phyloP scores from a whole-genome alignment of 37 sponge, comb jelly and placozoan genomes.

The Crambe crambe region DNA sequence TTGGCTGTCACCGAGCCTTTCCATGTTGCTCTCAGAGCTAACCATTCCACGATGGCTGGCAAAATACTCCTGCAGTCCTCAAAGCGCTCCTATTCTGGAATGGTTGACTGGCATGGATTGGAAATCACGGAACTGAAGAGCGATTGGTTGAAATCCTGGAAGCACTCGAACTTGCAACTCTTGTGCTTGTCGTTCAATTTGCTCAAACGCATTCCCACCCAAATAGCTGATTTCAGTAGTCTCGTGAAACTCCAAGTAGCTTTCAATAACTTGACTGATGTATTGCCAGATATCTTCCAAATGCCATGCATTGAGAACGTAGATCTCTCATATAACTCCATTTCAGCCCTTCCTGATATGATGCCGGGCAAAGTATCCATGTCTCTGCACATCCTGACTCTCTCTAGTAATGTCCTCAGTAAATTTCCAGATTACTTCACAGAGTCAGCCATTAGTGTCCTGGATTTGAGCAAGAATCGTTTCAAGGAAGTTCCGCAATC shows the following conservation, averaged over 20 bases:
- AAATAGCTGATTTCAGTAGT: constrained; percentile 5
- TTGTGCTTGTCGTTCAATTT: constrained; percentile 50
- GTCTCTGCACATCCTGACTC: constrained; percentile 17
- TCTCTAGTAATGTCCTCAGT: constrained; percentile 49
- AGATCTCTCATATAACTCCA: constrained; percentile 51
- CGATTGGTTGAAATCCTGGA: constrained; percentile 25
- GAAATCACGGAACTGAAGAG: constrained; percentile 20
- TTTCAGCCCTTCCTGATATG: constrained; percentile 45
- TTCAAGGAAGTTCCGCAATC: constrained; percentile 42
- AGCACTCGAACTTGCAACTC: constrained; percentile 19
- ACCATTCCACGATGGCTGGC: constrained; percentile 25
- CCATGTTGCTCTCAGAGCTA: constrained; percentile 38
- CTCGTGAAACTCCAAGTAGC: constrained; percentile 50
- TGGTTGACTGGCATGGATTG: constrained; percentile 66
- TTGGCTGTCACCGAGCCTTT: constrained; percentile 28
- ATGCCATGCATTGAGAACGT: constrained; percentile 46
- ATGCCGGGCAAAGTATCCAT: constrained; percentile 18
- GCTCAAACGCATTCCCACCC: constrained; percentile 35
- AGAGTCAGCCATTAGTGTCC: not conserved
- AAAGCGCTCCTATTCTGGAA: constrained; percentile 20
- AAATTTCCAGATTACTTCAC: constrained; percentile 50
- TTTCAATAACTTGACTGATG: constrained; percentile 30
- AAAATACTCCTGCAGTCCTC: constrained; percentile 20
- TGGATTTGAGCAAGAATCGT: constrained; percentile 40
- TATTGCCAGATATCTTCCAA: constrained; percentile 45